Base-by-base conservation (phyloP, 2,797 vertebrate genomes). In the Protonibea diacanthus region DNA sequence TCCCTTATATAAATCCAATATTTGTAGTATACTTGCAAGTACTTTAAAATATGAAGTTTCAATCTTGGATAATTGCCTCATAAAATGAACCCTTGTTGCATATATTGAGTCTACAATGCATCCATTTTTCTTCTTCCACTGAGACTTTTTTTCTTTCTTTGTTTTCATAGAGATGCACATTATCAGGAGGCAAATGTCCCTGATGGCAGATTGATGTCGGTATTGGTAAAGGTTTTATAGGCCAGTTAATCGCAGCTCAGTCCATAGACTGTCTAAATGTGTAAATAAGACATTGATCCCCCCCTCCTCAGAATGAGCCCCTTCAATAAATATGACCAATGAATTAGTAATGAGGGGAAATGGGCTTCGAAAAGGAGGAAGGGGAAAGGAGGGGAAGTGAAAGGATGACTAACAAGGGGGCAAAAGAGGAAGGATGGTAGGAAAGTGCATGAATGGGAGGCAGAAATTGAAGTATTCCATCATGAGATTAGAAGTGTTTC, bases 271-370 rank as follows among this genome's bases (percentile, higher is more conserved):
- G 83, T 88, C 85, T 87, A 87, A 92, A 92, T 89, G 92, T 92
- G 90, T 93, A 94, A 95, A 95, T 94, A 94, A 92, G 88, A 87
- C 93, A 94, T 94, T 91, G 92, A 94, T 94, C 90, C 90, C 78
- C 51, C 51, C 68, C 23, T 38, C 33, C 74, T 83, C 74, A 78
- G 78, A 74, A 60, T 79, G 77, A 80, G 82, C 82, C 71, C 82
- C 80, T 87, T 89, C 85, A 88, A 93, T 94, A 94, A 94, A 94
- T 94, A 92, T 89, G 85, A 91, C 85, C 90, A 85, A 88, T 95
- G 91, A 93, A 95, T 95, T 91, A 94, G 82, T 93, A 90, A 95
- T 93, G 85, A 94, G 83, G 82, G 80, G 91, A 88, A 93, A 92
- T 92, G 76, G 90, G 89, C 89, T 92, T 71, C 78, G 88, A 82